Evolutionary conservation across 53 echinoderm and acorn worm genomes (phyloP), one percentile per base, ranked within the genome.

Genomic region (Echinometra lucunter): DNA sequence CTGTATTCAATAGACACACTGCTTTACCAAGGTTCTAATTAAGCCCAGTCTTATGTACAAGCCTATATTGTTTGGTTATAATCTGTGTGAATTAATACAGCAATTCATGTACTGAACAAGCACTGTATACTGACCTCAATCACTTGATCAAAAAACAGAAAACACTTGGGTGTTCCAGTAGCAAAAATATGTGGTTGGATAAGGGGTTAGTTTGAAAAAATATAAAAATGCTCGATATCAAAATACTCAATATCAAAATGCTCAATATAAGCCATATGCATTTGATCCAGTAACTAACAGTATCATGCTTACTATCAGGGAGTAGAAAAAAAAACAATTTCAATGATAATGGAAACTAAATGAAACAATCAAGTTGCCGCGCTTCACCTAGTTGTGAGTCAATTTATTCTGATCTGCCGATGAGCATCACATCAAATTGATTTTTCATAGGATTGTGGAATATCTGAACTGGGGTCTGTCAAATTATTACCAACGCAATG

Each of bases 281-380:
- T n/a, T n/a, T n/a, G n/a, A n/a, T n/a, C n/a, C n/a, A n/a, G n/a
- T n/a, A n/a, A n/a, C n/a, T n/a, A n/a, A 23, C 17, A 63, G 28
- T 40, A 78, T 40, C 42, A 74, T 78, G 42, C 35, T 35, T 78
- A 63, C 3, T 4, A 78, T 78, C 72, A 72, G 35, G 25, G 25
- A 35, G n/a, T 72, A 34, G 13, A 34, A 72, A 78, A 78, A 78
- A 40, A 40, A 42, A 78, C 42, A 42, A 38, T 78, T 78, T 78
- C 78, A 78, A 18, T 28, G 78, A 78, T 78, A 78, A 42, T 78
- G 78, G 38, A 42, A 78, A 78, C 38, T 78, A 78, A 78, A 40
- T 78, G 42, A 78, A 42, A 78, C 18, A 38, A 38, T 19, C 78
- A 78, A 78, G 42, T 42, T 78, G 78, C 38, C 42, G 4, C 18